Conservation (phyloP, 2,888 invertebrate genomes). For the Magallana nippona region DNA sequence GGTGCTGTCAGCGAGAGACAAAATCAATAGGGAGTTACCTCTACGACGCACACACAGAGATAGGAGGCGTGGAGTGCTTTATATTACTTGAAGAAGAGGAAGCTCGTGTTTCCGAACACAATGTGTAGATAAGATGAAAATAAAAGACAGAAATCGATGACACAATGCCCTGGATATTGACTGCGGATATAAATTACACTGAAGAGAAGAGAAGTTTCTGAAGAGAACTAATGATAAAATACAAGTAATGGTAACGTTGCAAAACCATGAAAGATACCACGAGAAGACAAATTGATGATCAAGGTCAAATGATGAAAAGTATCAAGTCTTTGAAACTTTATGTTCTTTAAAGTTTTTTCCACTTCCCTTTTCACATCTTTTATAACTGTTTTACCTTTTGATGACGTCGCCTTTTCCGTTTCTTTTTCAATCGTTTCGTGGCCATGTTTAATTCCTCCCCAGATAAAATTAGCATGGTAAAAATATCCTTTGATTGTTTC, state of each 20-base stretch:
- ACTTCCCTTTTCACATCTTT: not conserved
- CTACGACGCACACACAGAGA: not conserved
- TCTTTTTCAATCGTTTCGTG: constrained; percentile 44
- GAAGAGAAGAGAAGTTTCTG: no score
- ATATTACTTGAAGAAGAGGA: constrained; percentile 3
- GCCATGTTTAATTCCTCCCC: constrained; percentile 38
- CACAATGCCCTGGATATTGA: not conserved
- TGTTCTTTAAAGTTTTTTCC: no score
- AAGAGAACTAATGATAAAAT: no score
- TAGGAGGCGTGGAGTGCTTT: not conserved
- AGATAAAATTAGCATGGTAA: constrained; percentile 25
- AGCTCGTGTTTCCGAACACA: not conserved
- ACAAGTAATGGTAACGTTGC: no score
- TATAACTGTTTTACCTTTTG: not conserved
- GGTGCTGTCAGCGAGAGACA: not conserved
- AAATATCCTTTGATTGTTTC: constrained; percentile 6
- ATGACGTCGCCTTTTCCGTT: constrained; percentile 42
- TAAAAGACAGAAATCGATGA: not conserved
- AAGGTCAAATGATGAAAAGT: no score
- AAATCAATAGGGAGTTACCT: constrained; percentile 5
- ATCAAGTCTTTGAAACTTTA: no score
- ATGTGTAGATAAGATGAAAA: not conserved
- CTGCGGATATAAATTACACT: no score
- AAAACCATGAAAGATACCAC: no score
- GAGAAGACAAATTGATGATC: no score